Percentiles rank a stretch among this genome's conserved stretches.
Conservation (phyloP, 2,888 invertebrate genomes). For the Ochropleura leucogaster region DNA sequence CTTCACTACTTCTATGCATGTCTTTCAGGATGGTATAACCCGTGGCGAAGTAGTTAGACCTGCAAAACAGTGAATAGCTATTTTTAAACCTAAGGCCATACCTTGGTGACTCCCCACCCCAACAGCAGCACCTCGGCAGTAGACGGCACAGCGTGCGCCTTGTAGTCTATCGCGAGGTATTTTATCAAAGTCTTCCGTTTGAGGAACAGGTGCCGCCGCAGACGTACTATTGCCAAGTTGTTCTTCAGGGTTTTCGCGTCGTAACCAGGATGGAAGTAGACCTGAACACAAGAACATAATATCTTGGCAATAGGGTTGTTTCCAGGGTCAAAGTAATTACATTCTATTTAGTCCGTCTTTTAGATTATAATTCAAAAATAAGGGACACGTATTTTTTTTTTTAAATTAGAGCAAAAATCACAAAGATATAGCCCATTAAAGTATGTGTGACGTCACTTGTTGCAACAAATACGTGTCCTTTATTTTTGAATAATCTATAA, state of each 20-base stretch:
- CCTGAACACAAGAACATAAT: conserved; percentile 74
- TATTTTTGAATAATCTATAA: too few species aligned
- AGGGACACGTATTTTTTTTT: too few species aligned
- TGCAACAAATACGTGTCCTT: too few species aligned
- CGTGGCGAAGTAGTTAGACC: background rate
- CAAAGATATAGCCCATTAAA: too few species aligned
- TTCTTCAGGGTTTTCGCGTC: conserved; percentile 78
- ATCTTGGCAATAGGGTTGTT: too few species aligned
- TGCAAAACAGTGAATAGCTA: background rate
- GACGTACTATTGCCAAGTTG: conserved; percentile 83
- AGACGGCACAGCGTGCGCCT: conserved; percentile 64
- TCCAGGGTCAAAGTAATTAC: too few species aligned
- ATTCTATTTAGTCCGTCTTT: too few species aligned
- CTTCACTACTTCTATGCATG: background rate
- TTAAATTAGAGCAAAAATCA: too few species aligned
- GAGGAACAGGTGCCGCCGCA: conserved; percentile 77
- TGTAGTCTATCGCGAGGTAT: conserved; percentile 76
- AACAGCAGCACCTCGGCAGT: conserved; percentile 81
- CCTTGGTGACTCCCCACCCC: conserved; percentile 87
- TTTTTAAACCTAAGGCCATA: conserved; percentile 55
- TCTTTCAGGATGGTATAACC: background rate
- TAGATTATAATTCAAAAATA: too few species aligned
- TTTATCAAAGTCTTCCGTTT: conserved; percentile 79
- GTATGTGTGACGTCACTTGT: too few species aligned
- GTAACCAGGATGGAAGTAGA: conserved; percentile 86